A percentile compares a stretch with the other conserved stretches of the same genome.
These are phyloP conservation scores for Stictocephala bisonia DNA, from an alignment of 2,888 invertebrate species.

Conservation along the genomic window DNA sequence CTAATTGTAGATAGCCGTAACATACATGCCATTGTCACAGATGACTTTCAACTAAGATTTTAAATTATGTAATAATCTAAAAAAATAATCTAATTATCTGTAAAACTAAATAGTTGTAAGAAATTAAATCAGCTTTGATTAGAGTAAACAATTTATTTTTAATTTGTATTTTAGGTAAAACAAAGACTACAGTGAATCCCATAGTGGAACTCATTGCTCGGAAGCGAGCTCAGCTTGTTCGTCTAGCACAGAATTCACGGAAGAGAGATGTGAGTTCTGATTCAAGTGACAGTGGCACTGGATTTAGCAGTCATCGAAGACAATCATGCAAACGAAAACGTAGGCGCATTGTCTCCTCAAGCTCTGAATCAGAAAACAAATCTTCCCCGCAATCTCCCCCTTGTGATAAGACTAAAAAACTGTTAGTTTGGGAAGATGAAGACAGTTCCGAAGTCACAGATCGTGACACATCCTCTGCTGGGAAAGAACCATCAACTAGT, in stretches of 20 bases:
- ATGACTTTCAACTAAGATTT: too few species aligned
- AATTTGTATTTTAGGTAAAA: too few species aligned
- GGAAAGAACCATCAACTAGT: constrained; percentile 30
- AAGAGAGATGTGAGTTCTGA: constrained; percentile 15
- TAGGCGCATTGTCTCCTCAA: neutral
- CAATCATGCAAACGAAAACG: constrained; percentile 32
- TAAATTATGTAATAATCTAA: too few species aligned
- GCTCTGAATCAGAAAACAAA: constrained; percentile 23
- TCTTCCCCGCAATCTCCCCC: neutral
- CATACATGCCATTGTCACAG: too few species aligned
- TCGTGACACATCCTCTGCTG: too few species aligned
- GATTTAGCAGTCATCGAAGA: constrained; percentile 20
- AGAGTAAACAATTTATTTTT: too few species aligned
- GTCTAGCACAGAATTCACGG: constrained; percentile 41
- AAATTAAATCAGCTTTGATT: too few species aligned
- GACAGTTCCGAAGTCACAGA: constrained; percentile 1
- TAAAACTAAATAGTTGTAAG: too few species aligned
- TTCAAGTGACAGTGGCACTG: constrained; percentile 32
- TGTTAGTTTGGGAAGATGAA: constrained; percentile 25
- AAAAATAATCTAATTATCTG: too few species aligned
- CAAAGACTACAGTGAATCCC: constrained; percentile 5
- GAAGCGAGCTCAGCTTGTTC: constrained; percentile 42
- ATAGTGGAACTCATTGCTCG: constrained; percentile 46
- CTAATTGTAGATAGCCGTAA: too few species aligned
- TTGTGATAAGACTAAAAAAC: constrained; percentile 39